A percentile compares a stretch with the other conserved stretches of the same genome.
Conservation (phyloP, 1,140 invertebrate species). For the Oscheius sp. region DNA sequence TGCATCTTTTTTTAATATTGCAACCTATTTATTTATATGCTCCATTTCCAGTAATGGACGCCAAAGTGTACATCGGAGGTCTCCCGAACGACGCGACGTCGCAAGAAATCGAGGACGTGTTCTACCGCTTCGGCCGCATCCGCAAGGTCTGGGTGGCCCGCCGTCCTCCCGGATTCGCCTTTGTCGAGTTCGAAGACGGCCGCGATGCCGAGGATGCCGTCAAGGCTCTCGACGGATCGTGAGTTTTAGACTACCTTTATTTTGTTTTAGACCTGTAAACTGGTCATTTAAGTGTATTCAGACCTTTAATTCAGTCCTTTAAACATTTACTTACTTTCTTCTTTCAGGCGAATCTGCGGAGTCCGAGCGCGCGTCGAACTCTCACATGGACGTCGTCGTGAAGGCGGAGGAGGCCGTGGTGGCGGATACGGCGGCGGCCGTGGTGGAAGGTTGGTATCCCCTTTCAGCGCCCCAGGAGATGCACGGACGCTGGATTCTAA, state of each 20-base stretch:
- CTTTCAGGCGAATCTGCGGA: constrained; percentile 58
- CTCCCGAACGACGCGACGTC: constrained; percentile 65
- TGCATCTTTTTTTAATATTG: too few relatives aligned
- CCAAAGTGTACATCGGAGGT: constrained; percentile 95
- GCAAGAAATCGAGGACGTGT: constrained; percentile 77
- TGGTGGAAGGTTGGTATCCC: too few relatives aligned
- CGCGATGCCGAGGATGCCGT: constrained; percentile 91
- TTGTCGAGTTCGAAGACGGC: constrained; percentile 90
- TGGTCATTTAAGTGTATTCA: too few relatives aligned
- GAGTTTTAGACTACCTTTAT: constrained; percentile 17
- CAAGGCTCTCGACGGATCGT: constrained; percentile 80
- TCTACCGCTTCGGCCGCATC: constrained; percentile 87
- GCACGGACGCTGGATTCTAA: too few relatives aligned
- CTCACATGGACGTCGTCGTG: constrained; percentile 43
- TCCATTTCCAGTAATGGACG: constrained; percentile 68
- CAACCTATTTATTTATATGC: too few relatives aligned
- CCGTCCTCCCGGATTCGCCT: constrained; percentile 89
- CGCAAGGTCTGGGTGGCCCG: constrained; percentile 90
- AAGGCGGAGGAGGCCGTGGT: constrained; percentile 45
- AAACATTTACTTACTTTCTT: background rate
- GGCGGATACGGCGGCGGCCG: constrained; percentile 48
- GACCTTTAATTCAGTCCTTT: too few relatives aligned
- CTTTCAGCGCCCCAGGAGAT: too few relatives aligned
- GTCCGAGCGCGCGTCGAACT: constrained; percentile 58
- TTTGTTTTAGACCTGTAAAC: too few relatives aligned